phyloP scores from a whole-genome alignment of 2,888 invertebrate species.

The Andrena marginata region DNA sequence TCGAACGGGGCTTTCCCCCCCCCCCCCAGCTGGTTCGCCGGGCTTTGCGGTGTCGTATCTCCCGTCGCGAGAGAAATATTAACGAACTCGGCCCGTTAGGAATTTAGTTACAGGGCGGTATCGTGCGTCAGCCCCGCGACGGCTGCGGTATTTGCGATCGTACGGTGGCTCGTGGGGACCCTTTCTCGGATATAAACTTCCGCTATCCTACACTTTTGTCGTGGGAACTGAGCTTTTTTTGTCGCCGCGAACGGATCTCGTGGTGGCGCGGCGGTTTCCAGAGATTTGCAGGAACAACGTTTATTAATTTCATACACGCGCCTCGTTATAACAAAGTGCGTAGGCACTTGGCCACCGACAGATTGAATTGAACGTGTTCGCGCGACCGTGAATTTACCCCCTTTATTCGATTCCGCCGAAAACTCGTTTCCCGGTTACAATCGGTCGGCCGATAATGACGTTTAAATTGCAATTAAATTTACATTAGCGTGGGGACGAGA shows the following conservation, averaged over 20 bases:
- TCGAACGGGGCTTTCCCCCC: background rate
- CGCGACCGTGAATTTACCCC: slow-evolving; percentile 31
- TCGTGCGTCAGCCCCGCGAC: slow-evolving; percentile 7
- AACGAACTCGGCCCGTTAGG: slow-evolving; percentile 2
- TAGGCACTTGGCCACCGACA: slow-evolving; percentile 10
- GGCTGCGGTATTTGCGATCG: slow-evolving; percentile 1
- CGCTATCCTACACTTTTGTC: background rate
- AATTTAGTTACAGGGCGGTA: background rate
- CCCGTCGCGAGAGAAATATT: slow-evolving; percentile 15
- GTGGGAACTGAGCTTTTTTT: background rate
- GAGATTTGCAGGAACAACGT: background rate
- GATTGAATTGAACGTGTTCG: slow-evolving; percentile 33
- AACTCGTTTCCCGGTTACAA: background rate
- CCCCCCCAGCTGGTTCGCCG: background rate
- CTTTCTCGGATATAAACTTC: background rate
- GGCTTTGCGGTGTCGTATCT: slow-evolving; percentile 3
- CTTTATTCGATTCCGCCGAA: slow-evolving; percentile 26
- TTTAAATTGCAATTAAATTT: slow-evolving; percentile 27
- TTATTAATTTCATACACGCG: no score
- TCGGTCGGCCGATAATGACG: slow-evolving; percentile 7
- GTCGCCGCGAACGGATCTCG: no score
- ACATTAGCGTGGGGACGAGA: slow-evolving; percentile 5
- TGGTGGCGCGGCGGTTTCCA: background rate
- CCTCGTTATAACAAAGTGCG: background rate
- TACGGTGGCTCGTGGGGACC: background rate